Evolutionary conservation across 2,113 vertebrate genomes (phyloP).

Genomic region (Choloepus hoffmanni): DNA sequence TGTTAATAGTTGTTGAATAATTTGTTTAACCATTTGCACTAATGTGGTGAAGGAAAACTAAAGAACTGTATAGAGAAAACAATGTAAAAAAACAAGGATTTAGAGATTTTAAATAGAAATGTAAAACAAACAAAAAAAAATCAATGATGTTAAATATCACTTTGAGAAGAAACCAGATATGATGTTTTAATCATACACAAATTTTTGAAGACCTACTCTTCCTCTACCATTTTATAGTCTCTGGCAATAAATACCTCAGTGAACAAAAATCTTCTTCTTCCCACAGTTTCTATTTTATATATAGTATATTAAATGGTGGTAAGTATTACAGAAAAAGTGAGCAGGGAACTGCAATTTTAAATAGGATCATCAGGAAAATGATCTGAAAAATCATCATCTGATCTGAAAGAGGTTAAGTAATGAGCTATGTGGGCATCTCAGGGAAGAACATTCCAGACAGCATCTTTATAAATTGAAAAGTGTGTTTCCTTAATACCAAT

Average conservation of each 20-base stretch:
- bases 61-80: background rate
- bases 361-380: background rate
- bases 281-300: background rate
- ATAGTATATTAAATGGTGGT: background rate
- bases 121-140: background rate
- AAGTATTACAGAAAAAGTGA: background rate
- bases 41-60: background rate
- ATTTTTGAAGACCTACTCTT: background rate
- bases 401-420: background rate
- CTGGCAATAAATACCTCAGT: background rate
- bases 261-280: background rate
- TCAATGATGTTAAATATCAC: background rate
- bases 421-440: background rate
- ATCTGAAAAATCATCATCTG: too few species aligned
- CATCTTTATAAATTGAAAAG: background rate
- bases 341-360: background rate
- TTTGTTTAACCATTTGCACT: background rate
- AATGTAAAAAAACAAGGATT: background rate
- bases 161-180: background rate
- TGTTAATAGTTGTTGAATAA: background rate
- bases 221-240: background rate
- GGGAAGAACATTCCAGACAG: background rate
- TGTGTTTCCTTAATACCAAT: background rate
- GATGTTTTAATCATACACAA: background rate
- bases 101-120: background rate